phyloP scores from a whole-genome alignment of 2,113 vertebrate genomes.

The Ctenodactylus gundi region DNA sequence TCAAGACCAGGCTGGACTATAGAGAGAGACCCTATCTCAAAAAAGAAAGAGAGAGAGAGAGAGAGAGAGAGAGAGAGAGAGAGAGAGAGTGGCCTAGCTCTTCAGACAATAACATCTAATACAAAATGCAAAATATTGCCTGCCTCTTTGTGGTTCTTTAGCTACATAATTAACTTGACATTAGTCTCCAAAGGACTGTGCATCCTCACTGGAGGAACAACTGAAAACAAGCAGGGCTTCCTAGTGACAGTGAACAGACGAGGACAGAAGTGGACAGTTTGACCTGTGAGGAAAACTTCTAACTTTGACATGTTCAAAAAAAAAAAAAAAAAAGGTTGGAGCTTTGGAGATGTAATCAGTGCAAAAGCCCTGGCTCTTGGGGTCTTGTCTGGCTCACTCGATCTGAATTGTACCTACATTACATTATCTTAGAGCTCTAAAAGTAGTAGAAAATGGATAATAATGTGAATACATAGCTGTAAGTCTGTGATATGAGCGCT shows the following conservation, averaged over 20 bases:
- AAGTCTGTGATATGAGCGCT: neutral
- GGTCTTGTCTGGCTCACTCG: neutral
- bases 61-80: too few relatives aligned
- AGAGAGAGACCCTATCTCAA: too few relatives aligned
- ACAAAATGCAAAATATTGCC: neutral
- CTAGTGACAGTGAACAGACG: neutral
- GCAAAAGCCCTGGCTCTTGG: too few relatives aligned
- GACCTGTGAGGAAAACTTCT: neutral
- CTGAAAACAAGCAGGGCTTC: neutral
- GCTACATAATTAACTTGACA: neutral
- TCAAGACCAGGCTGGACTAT: too few relatives aligned
- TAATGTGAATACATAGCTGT: neutral
- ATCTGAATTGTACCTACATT: neutral
- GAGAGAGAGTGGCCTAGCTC: neutral
- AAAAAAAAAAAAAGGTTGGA: neutral
- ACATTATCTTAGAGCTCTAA: neutral
- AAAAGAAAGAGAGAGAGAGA: too few relatives aligned
- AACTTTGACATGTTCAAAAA: neutral
- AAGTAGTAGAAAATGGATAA: neutral
- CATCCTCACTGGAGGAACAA: neutral
- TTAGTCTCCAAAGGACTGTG: neutral
- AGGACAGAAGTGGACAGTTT: neutral
- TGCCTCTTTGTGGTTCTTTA: neutral
- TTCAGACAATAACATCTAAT: neutral
- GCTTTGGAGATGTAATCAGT: too few relatives aligned